Conservation (phyloP, 2,888 invertebrate species). For the Copidosoma aretas region DNA sequence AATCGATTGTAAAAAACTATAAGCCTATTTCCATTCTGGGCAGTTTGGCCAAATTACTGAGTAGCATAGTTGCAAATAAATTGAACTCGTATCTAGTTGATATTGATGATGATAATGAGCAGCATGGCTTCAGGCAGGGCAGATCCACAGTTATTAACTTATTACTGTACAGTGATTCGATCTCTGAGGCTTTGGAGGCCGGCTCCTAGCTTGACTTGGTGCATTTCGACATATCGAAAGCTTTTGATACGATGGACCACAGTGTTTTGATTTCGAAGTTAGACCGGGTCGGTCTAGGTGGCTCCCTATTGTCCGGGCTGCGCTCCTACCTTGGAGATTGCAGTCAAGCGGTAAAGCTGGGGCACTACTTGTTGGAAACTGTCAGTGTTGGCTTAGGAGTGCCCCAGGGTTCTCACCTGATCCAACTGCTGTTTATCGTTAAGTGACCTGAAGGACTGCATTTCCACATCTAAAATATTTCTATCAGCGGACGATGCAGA, state of each 20-base stretch:
- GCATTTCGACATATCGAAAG: not conserved
- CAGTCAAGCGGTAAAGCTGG: not conserved
- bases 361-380: not conserved
- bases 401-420: constrained; percentile 6
- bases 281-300: not conserved
- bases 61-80: not conserved
- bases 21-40: not conserved
- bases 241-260: not conserved
- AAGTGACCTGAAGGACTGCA: not conserved
- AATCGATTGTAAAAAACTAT: not conserved
- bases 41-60: not conserved
- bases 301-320: not conserved
- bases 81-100: not conserved
- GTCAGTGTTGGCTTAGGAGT: not conserved
- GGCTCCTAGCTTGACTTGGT: not conserved
- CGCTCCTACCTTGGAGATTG: not conserved
- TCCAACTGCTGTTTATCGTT: not conserved
- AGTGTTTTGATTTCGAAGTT: not conserved
- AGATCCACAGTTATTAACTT: not conserved
- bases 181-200: not conserved
- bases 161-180: not conserved
- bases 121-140: not conserved
- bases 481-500: not conserved
- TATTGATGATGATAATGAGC: not conserved
- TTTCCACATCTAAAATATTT: not conserved